Base-by-base conservation (phyloP, 2,113 vertebrate species). In the Neodontobutis hainanensis region DNA sequence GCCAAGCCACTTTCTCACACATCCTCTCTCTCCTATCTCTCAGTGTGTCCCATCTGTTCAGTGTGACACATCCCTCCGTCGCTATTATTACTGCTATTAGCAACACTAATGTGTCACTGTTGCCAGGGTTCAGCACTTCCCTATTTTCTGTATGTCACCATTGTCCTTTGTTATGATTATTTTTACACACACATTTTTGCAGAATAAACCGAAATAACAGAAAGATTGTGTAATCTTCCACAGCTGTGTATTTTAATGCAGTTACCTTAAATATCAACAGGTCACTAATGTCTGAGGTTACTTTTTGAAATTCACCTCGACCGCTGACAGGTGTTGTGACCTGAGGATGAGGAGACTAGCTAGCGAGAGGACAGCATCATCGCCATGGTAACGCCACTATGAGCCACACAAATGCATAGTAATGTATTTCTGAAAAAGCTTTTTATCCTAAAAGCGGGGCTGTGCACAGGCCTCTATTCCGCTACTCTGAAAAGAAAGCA, bases 81-180 rank as follows among this genome's bases (percentile, higher is more conserved):
- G 67, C 66, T 70, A 80, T 83, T 77, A 85, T 85, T 83, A 86
- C 78, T 64, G 81, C 82, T 78, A 84, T 84, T 85, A 86, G 77
- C 70, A 70, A 75, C 80, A 73, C 66, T 81, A 78, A 78, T 74
- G 77, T 83, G 80, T 68, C 78, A 73, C 61, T 52, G 83, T 78
- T 76, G 78, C 59, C 61, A 5, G 46, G 70, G 77, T 80, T 90
- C 87, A 81, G 53, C 75, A 61, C 81, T 61, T 71, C 62, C 66
- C 59, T 15, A 56, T 64, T 57, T 27, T 65, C 53, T 71, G 66
- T 83, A 77, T 36, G 51, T 67, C 68, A 68, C 59, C 60, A 35
- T 8, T 0, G 5, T 2, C 6, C 56, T 53, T 77, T 61, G 10
- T 65, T 52, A 50, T 53, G 53, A 27, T 56, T 56, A 15, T 50